Evolutionary conservation across 1,140 invertebrate genomes (phyloP).

Genomic region (Agraylea sexmaculata): DNA sequence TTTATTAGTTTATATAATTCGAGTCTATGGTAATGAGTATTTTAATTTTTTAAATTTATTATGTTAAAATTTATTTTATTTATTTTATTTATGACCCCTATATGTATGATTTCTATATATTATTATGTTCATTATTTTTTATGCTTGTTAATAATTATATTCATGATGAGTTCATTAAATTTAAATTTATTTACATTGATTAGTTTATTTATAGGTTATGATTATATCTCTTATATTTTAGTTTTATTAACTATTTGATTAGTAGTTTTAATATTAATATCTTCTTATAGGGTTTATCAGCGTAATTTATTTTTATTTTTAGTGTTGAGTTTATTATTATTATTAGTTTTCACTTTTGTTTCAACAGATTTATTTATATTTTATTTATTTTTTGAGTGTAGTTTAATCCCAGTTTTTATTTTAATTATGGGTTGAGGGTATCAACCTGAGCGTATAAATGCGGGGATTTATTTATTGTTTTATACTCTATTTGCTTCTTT

Average conservation of each 20-base stretch:
- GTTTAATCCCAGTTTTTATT: slow-evolving; percentile 48
- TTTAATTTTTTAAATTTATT: slow-evolving; percentile 41
- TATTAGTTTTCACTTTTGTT: slow-evolving; percentile 45
- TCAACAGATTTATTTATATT: slow-evolving; percentile 46
- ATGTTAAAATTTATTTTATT: slow-evolving; percentile 40
- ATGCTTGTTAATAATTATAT: no score
- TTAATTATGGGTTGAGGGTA: slow-evolving; percentile 52
- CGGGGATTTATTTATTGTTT: slow-evolving; percentile 48
- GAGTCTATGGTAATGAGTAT: slow-evolving; percentile 43
- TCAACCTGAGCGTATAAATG: slow-evolving; percentile 48
- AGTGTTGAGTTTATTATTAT: slow-evolving; percentile 38
- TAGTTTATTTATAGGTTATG: no score
- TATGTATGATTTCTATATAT: slow-evolving; percentile 30
- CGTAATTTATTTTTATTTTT: slow-evolving; percentile 34
- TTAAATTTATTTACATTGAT: no score
- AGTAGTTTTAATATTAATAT: no score
- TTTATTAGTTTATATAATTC: slow-evolving; percentile 45
- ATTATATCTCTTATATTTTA: no score
- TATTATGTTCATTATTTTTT: no score
- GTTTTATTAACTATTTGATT: no score
- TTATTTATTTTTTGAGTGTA: slow-evolving; percentile 55
- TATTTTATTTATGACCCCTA: slow-evolving; percentile 31
- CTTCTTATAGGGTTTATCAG: slow-evolving; percentile 29
- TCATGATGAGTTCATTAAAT: no score
- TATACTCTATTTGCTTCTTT: slow-evolving; percentile 49